Conservation (phyloP, 2,113 vertebrate genomes). For the Athene noctua region DNA sequence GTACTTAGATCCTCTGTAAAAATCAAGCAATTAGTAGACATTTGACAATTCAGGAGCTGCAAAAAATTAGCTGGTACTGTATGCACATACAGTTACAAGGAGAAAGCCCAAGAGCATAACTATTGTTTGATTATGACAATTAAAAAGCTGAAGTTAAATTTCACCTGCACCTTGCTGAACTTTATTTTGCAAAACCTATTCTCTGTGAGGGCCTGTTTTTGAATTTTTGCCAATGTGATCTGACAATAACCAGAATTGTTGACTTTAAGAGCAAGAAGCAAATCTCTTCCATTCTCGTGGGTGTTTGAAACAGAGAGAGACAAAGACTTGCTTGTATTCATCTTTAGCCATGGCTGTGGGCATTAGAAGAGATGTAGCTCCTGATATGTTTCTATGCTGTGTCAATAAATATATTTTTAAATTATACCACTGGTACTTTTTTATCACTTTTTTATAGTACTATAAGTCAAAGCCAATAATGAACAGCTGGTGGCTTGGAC, state of each 20-base stretch:
- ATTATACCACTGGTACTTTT: background rate
- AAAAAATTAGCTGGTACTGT: background rate
- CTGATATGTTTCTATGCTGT: background rate
- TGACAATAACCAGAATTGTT: background rate
- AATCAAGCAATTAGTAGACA: background rate
- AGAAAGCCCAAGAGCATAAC: background rate
- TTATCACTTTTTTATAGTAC: background rate
- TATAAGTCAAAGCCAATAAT: background rate
- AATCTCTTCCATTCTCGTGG: background rate
- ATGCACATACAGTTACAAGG: background rate
- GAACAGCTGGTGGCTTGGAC: background rate
- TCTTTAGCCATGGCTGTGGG: background rate
- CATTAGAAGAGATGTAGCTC: background rate
- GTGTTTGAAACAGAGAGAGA: background rate
- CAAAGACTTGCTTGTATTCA: background rate
- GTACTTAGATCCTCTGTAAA: background rate
- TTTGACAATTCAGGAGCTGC: background rate
- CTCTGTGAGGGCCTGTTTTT: background rate
- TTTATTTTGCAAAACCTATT: background rate
- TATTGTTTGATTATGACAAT: background rate
- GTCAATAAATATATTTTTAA: background rate
- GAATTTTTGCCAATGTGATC: background rate
- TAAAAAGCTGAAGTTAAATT: conserved; percentile 27
- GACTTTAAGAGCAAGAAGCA: background rate
- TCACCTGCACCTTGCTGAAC: conserved; percentile 12